Conservation (phyloP, 2,113 vertebrate genomes). For the Epinephelus cyanopodus region DNA sequence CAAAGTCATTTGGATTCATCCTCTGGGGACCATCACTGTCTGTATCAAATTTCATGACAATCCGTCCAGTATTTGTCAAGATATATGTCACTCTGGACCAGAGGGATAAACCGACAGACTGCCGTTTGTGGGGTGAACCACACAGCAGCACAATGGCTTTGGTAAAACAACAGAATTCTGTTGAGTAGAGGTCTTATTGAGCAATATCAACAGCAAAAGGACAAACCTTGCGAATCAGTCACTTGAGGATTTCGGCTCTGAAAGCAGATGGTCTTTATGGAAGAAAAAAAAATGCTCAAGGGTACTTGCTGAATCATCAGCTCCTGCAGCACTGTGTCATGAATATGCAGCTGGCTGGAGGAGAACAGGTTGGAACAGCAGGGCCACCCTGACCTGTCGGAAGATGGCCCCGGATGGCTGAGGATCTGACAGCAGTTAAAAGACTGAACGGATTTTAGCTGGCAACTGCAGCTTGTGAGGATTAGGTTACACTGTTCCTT, state of each 20-base stretch:
- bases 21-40: background rate
- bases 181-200: background rate
- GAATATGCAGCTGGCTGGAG: conserved; percentile 47
- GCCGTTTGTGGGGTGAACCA: background rate
- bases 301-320: conserved; percentile 20
- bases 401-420: background rate
- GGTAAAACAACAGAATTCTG: background rate
- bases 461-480: background rate
- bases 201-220: background rate
- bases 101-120: background rate
- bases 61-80: background rate
- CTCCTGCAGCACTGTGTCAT: conserved; percentile 14
- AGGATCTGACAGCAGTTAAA: conserved; percentile 26
- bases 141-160: background rate
- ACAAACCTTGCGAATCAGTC: background rate
- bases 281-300: background rate
- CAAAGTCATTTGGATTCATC: background rate
- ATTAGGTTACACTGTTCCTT: conserved; percentile 4
- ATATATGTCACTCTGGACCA: conserved; percentile 1
- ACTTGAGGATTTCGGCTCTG: background rate
- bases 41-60: background rate
- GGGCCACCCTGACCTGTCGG: background rate
- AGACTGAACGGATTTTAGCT: background rate
- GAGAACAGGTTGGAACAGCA: conserved; percentile 32
- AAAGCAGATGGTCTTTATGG: conserved; percentile 33